These are phyloP conservation scores for Cacatua alba DNA, from an alignment of 2,113 vertebrate species.

Conservation along the genomic window DNA sequence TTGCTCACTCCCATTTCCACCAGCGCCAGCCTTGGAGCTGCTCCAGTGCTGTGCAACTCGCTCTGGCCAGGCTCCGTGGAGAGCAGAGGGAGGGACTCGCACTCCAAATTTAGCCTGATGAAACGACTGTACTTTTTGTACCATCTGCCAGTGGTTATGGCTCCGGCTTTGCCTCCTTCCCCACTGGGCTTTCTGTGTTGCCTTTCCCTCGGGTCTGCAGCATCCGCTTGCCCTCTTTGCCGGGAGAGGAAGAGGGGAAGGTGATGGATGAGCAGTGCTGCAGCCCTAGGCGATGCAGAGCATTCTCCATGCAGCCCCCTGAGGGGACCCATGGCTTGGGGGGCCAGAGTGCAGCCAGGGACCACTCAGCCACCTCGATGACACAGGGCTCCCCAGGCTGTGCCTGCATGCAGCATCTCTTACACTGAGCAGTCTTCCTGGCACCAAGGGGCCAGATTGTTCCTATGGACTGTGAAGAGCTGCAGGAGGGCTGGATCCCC, in stretches of 20 bases:
- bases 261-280: neutral
- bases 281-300: neutral
- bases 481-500: neutral
- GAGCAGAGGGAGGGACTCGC: neutral
- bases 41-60: neutral
- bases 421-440: rapidly evolving
- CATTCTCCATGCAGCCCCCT: rapidly evolving
- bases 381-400: neutral
- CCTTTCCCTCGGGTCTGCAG: neutral
- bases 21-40: neutral
- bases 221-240: neutral
- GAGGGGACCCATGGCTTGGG: neutral
- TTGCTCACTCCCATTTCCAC: rapidly evolving
- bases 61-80: neutral
- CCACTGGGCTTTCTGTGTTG: neutral
- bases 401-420: neutral
- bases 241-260: rapidly evolving
- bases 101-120: conserved; percentile 62
- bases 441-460: neutral
- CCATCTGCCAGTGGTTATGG: neutral
- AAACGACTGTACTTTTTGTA: neutral
- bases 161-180: neutral
- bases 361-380: neutral
- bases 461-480: neutral
- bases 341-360: rapidly evolving